Base-by-base conservation (phyloP, 2,888 invertebrate species). In the Rhodophaea formosa region DNA sequence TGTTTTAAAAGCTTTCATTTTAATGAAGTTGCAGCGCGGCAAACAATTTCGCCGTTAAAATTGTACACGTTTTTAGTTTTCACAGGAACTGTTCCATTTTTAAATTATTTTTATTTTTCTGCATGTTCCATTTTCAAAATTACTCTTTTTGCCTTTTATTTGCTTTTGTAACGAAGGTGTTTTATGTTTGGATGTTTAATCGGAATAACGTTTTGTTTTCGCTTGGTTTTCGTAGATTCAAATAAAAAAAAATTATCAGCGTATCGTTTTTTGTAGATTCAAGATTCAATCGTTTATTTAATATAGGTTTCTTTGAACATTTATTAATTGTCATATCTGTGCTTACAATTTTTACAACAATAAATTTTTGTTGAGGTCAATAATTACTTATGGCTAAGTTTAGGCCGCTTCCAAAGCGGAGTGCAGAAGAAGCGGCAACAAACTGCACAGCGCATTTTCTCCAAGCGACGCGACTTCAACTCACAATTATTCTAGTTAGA, bases 1-100 rank as follows among this genome's bases (percentile, higher is more conserved):
- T 46, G 16, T 53, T 53, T 30, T 54, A 54, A 54, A 54, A 54
- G 53, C 53, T 54, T 54, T 54, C 44, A 30, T 52, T 55, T 56
- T 29, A 54, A 56, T 17, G 32, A 45, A 62, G 47, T 59, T 16
- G 56, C 16, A 7, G 14, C 49, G 45, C 8, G 12, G 23, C 23
- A 14, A 49, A 49, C 49, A 49, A 46, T 49, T 32, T 30, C 30
- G n/a, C 49, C 30, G 49, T 49, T 32, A 49, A 49, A 49, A 49
- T 32, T 15, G 15, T 49, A 30, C n/a, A 10, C 32, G 15, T 49
- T 49, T 49, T 49, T 49, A 49, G 49, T 49, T 49, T 49, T 32
- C 49, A 8, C 32, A 10, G 8, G 23, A 49, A 30, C n/a, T 3
- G 30, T 29, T 49, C 29, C 30, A 30, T 32, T 49, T 46, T 30